Evolutionary conservation across 2,888 invertebrate genomes (phyloP).

Genomic region (Lydus trimaculatus): DNA sequence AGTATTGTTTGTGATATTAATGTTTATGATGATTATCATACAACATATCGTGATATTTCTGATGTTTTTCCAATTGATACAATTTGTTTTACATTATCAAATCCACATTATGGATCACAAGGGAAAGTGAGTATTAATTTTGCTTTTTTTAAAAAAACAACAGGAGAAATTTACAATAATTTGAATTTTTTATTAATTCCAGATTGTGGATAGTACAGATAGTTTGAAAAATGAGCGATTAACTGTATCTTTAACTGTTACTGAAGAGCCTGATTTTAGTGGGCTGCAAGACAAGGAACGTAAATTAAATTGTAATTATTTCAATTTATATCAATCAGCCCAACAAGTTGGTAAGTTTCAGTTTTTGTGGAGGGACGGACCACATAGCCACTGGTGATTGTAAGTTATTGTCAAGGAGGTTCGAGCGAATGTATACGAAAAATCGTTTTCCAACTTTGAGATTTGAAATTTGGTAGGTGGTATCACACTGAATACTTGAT

Average conservation of each 20-base stretch:
- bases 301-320: background rate
- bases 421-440: too few species aligned
- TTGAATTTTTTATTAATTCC: slow-evolving; percentile 21
- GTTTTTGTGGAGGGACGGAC: too few species aligned
- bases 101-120: slow-evolving; percentile 80
- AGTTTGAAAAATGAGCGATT: slow-evolving; percentile 3
- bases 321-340: slow-evolving; percentile 7
- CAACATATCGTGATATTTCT: slow-evolving; percentile 57
- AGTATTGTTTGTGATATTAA: slow-evolving; percentile 67
- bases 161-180: background rate
- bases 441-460: too few species aligned
- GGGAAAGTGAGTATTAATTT: slow-evolving; percentile 69
- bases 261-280: slow-evolving; percentile 7
- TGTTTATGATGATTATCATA: slow-evolving; percentile 58
- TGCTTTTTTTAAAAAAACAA: too few species aligned
- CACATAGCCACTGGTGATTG: too few species aligned
- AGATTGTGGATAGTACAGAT: slow-evolving; percentile 67
- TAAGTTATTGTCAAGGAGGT: too few species aligned
- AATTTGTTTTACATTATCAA: slow-evolving; percentile 76
- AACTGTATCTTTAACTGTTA: slow-evolving; percentile 7
- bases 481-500: too few species aligned
- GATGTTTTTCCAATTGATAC: slow-evolving; percentile 75
- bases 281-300: background rate
- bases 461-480: too few species aligned
- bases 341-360: slow-evolving; percentile 12